A percentile compares a stretch with the other conserved stretches of the same genome.
phyloP scores from a whole-genome alignment of 2,888 invertebrate species.

The Xanthorhoe spadicearia region DNA sequence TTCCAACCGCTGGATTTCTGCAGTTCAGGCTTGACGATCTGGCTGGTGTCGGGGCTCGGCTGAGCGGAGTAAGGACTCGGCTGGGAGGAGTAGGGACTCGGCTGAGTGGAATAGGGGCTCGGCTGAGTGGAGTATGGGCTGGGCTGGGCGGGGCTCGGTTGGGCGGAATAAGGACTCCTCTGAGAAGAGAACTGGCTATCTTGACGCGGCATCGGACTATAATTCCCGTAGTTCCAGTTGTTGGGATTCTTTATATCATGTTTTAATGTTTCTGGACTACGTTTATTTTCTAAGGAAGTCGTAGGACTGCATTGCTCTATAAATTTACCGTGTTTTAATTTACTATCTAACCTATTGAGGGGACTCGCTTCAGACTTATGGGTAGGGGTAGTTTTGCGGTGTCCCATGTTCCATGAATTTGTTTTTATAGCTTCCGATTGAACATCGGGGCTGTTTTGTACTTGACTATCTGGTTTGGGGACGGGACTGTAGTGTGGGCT shows the following conservation, averaged over 20 bases:
- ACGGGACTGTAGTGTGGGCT: constrained; percentile 79
- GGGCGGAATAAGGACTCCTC: constrained; percentile 78
- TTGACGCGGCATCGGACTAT: constrained; percentile 79
- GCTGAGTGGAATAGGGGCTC: constrained; percentile 77
- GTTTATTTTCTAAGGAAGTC: constrained; percentile 77
- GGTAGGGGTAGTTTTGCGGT: constrained; percentile 76
- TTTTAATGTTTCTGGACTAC: constrained; percentile 74
- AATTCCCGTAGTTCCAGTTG: constrained; percentile 76
- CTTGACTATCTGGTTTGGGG: constrained; percentile 78
- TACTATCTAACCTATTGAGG: constrained; percentile 75
- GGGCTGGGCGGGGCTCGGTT: constrained; percentile 77
- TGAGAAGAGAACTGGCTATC: constrained; percentile 77
- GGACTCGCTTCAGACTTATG: constrained; percentile 80
- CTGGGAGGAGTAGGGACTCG: constrained; percentile 79
- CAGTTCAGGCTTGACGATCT: constrained; percentile 74
- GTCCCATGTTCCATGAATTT: constrained; percentile 73
- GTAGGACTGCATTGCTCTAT: constrained; percentile 81
- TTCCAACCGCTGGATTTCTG: constrained; percentile 77
- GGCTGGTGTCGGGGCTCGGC: constrained; percentile 80
- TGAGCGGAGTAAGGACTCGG: constrained; percentile 79
- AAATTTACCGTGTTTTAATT: constrained; percentile 73
- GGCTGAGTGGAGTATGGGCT: constrained; percentile 79
- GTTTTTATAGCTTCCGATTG: constrained; percentile 67
- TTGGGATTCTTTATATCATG: constrained; percentile 76
- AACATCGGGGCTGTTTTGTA: constrained; percentile 76